phyloP scores from a whole-genome alignment of 2,888 invertebrate genomes.

The Diploptera punctata region DNA sequence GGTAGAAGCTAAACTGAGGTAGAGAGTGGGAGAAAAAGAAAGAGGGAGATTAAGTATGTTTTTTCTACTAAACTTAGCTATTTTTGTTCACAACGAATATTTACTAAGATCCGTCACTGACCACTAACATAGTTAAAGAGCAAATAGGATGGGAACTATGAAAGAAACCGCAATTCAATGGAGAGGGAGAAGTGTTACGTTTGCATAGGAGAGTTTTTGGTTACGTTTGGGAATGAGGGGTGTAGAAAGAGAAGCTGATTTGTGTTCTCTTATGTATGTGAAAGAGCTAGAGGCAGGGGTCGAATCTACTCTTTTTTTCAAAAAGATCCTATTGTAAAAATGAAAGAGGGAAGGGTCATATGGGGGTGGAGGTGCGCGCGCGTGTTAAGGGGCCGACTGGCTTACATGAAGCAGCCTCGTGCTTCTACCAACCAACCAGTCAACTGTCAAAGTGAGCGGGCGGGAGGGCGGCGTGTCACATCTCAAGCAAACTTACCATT shows the following conservation, averaged over 20 bases:
- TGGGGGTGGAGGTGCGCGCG: not conserved
- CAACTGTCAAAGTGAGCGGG: conserved; percentile 8
- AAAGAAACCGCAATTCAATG: conserved; percentile 15
- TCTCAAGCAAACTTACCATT: too few relatives aligned
- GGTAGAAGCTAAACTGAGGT: too few relatives aligned
- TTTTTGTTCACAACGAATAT: too few relatives aligned
- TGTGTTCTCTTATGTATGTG: not conserved
- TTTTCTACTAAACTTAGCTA: too few relatives aligned
- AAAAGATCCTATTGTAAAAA: not conserved
- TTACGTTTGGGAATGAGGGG: conserved; percentile 21
- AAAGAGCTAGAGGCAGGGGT: not conserved
- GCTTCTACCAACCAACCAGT: conserved; percentile 9
- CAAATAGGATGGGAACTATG: not conserved
- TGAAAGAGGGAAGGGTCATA: not conserved
- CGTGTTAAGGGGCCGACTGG: not conserved
- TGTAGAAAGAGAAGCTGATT: not conserved
- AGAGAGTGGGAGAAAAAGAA: too few relatives aligned
- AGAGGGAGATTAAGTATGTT: too few relatives aligned
- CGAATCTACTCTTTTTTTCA: not conserved
- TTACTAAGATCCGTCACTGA: not conserved
- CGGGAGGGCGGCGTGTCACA: too few relatives aligned
- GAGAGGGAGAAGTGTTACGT: not conserved
- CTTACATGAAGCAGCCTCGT: not conserved
- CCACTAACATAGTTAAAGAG: not conserved
- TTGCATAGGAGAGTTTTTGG: conserved; percentile 37